Percentiles rank a stretch among this genome's conserved stretches.
These are phyloP conservation scores for Seriola rivoliana DNA, from an alignment of 2,113 vertebrate species.

Conservation along the genomic window DNA sequence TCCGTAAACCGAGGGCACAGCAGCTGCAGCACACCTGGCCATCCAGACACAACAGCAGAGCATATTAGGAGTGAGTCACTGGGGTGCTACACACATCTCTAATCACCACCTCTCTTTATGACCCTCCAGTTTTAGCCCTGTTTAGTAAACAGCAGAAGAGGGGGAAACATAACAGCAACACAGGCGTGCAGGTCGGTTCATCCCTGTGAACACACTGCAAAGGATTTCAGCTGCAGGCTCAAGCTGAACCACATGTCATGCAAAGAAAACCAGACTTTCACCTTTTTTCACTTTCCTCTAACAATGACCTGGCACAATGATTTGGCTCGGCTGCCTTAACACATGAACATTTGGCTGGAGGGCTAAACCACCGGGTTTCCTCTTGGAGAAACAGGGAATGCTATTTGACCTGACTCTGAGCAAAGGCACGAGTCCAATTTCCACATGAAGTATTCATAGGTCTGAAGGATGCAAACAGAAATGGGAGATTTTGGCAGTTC, in stretches of 20 bases:
- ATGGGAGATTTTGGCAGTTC: slow-evolving; percentile 26
- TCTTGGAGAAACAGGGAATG: slow-evolving; percentile 25
- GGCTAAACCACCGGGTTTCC: slow-evolving; percentile 45
- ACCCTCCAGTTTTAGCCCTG: slow-evolving; percentile 14
- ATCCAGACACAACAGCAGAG: slow-evolving; percentile 33
- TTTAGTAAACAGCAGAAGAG: slow-evolving; percentile 37
- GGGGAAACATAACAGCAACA: slow-evolving; percentile 3
- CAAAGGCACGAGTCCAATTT: slow-evolving; percentile 22
- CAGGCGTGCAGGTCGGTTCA: slow-evolving; percentile 9
- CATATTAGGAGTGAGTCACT: slow-evolving; percentile 13
- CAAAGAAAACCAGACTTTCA: slow-evolving; percentile 37
- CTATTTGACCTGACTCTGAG: slow-evolving; percentile 27
- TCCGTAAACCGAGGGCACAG: slow-evolving; percentile 88
- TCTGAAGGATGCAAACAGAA: slow-evolving; percentile 41
- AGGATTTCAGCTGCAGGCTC: slow-evolving; percentile 28
- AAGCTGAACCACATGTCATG: slow-evolving; percentile 20
- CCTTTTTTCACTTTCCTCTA: slow-evolving; percentile 22
- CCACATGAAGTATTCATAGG: slow-evolving; percentile 51
- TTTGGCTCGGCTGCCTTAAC: slow-evolving; percentile 22
- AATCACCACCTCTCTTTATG: slow-evolving; percentile 33
- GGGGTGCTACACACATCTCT: slow-evolving; percentile 5
- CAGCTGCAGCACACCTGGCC: slow-evolving; percentile 95
- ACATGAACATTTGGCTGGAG: slow-evolving; percentile 16
- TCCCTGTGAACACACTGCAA: slow-evolving; percentile 8
- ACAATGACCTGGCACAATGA: slow-evolving; percentile 22